Evolutionary conservation across 2,797 vertebrate genomes (phyloP).

Genomic region (Astyanax mexicanus): DNA sequence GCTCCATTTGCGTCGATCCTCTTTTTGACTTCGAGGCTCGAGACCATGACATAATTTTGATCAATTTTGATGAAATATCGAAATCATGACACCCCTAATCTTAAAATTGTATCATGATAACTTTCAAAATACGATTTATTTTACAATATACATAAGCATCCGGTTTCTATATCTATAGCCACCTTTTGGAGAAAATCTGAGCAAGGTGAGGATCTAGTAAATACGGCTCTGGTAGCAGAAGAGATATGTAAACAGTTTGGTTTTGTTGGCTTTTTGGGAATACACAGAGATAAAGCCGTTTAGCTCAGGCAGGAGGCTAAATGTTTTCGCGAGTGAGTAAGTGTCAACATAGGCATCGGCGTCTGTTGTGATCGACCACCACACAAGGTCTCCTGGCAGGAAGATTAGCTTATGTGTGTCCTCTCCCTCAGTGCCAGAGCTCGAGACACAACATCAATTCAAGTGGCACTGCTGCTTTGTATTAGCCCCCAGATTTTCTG

Average conservation of each 20-base stretch:
- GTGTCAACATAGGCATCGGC: not conserved
- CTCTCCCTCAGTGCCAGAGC: not conserved
- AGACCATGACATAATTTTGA: no score
- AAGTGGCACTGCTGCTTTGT: not conserved
- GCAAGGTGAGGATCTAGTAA: no score
- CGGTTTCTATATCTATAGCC: no score
- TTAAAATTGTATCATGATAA: no score
- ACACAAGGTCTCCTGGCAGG: constrained; percentile 2
- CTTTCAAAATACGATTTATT: no score
- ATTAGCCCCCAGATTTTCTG: not conserved
- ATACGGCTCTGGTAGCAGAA: no score
- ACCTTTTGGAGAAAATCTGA: no score
- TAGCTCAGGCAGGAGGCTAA: not conserved
- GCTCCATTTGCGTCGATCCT: no score
- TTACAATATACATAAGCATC: no score
- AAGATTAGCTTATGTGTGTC: not conserved
- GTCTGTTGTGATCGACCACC: not conserved
- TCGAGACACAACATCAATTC: not conserved
- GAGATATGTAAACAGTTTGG: not conserved
- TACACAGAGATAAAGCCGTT: constrained; percentile 10
- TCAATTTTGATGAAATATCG: no score
- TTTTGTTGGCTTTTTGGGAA: not conserved
- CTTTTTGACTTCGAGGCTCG: no score
- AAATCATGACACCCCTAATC: no score
- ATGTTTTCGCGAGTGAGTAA: not conserved